phyloP scores from a whole-genome alignment of 2,113 vertebrate genomes.

The Cochlearius cochlearius region DNA sequence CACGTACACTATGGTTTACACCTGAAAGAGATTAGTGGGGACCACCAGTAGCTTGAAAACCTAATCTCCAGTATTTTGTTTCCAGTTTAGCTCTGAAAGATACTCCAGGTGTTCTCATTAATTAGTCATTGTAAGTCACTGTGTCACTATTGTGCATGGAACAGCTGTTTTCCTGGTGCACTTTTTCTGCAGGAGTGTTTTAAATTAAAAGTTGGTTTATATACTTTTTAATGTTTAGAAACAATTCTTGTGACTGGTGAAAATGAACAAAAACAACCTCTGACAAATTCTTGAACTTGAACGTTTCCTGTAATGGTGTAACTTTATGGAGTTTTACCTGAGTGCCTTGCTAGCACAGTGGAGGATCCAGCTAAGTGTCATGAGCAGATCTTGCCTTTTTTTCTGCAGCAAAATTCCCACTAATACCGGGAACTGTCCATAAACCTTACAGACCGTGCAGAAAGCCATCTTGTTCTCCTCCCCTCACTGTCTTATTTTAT shows the following conservation, averaged over 20 bases:
- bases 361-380: background rate
- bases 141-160: conserved; percentile 67
- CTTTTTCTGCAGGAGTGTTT: conserved; percentile 67
- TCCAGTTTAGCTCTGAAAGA: conserved; percentile 79
- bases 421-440: background rate
- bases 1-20: conserved; percentile 80
- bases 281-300: background rate
- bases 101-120: conserved; percentile 91
- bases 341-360: background rate
- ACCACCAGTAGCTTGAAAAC: conserved; percentile 87
- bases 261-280: background rate
- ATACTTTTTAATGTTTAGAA: conserved; percentile 42
- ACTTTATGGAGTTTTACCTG: background rate
- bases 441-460: background rate
- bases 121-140: conserved; percentile 76
- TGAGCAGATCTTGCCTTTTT: background rate
- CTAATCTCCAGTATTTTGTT: conserved; percentile 94
- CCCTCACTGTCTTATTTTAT: background rate
- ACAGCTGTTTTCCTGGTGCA: conserved; percentile 54
- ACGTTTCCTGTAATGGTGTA: background rate
- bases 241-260: conserved; percentile 22
- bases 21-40: conserved; percentile 93
- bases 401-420: background rate
- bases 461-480: background rate
- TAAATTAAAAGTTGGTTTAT: conserved; percentile 72